Base-by-base conservation (phyloP, 2,888 invertebrate species). In the Antheraea assamensis region DNA sequence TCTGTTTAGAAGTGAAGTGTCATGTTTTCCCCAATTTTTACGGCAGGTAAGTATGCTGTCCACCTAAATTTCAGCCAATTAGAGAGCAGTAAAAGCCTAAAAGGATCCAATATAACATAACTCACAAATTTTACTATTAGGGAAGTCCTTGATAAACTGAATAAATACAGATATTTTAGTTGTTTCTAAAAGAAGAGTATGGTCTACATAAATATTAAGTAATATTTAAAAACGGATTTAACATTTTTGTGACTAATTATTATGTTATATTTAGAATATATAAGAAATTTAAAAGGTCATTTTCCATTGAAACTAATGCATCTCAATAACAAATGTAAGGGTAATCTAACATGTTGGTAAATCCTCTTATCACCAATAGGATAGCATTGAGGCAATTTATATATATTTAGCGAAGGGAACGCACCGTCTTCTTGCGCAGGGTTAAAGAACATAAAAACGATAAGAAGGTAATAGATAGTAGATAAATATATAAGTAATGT, bases 391-490 rank as follows among this genome's bases (percentile, higher is more conserved):
- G 72, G 76, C 76, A 84, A 86, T 86, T 86, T 86, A 86, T 86
- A 79, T 86, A 86, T 86, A 79, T 87, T 87, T 85, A 83, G 85
- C 84, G 79, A 81, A 86, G 88, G 89, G 83, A 79, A 88, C 88
- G 88, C 88, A 85, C 81, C 81, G 81, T 81, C 84, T 83, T 81
- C 78, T 85, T 86, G 86, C 82, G 86, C 85, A 82, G 86, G 85
- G 87, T 86, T 86, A 83, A 85, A 81, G 85, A 85, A 84, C 87
- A 92, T 90, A 92, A 92, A 91, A 88, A 92, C 91, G 93, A 94
- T 94, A 94, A 93, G 91, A 85, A 79, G 77, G 87, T 87, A 85
- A 87, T 75, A 87, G 88, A 88, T 87, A 88, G 83, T 80, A 83
- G 24, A 61, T 61, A 61, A 61, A 61, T 83, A 82, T 83, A 84